Conservation (phyloP, 2,888 invertebrate species). For the Nycteola revayana region DNA sequence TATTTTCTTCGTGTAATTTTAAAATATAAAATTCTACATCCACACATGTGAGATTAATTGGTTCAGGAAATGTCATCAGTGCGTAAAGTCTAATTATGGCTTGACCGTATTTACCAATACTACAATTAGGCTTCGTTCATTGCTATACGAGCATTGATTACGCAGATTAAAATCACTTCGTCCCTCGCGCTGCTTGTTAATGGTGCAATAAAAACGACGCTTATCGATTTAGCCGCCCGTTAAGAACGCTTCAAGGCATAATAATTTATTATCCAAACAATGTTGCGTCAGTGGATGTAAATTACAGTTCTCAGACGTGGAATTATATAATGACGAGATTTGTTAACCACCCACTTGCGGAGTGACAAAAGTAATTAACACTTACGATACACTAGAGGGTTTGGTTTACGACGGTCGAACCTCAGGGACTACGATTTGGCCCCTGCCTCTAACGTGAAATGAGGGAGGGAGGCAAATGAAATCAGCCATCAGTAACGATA, state of each 20-base stretch:
- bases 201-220: constrained; percentile 78
- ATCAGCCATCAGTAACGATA: constrained; percentile 53
- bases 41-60: too few relatives aligned
- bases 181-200: constrained; percentile 70
- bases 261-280: constrained; percentile 76
- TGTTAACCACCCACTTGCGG: constrained; percentile 66
- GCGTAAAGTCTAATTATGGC: too few relatives aligned
- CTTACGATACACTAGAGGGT: constrained; percentile 71
- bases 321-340: constrained; percentile 69
- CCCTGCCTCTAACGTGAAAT: constrained; percentile 55
- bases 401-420: constrained; percentile 65
- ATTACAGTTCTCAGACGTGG: constrained; percentile 63
- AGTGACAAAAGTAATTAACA: constrained; percentile 80
- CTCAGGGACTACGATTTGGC: constrained; percentile 48
- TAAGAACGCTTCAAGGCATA: constrained; percentile 70
- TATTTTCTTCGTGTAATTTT: too few relatives aligned
- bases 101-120: constrained; percentile 34
- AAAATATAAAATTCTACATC: too few relatives aligned
- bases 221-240: constrained; percentile 75
- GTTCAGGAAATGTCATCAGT: too few relatives aligned
- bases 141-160: constrained; percentile 58
- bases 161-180: constrained; percentile 73
- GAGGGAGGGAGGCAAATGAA: constrained; percentile 29
- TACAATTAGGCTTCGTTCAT: constrained; percentile 23
- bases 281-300: constrained; percentile 67